These are phyloP conservation scores for Tillus elongatus DNA, from an alignment of 2,888 invertebrate genomes.

Conservation along the genomic window DNA sequence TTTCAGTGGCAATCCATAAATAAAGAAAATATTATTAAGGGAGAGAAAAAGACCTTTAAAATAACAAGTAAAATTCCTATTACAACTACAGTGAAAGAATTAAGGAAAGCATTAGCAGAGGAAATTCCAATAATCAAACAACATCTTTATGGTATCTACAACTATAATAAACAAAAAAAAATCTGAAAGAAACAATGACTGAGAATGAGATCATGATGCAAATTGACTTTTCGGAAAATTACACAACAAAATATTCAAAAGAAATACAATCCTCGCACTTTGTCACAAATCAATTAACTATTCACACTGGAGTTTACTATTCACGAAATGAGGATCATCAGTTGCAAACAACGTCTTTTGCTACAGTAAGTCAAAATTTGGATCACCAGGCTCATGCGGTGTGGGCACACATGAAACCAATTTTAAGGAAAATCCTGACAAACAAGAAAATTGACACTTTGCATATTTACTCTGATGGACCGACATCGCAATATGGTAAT, in stretches of 20 bases:
- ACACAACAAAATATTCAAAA: constrained; percentile 16
- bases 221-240: constrained; percentile 18
- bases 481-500: too few relatives aligned
- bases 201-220: constrained; percentile 18
- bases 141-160: constrained; percentile 12
- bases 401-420: constrained; percentile 22
- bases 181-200: constrained; percentile 15
- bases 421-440: constrained; percentile 17
- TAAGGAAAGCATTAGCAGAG: constrained; percentile 10
- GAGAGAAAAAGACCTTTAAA: constrained; percentile 11
- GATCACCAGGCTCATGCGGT: constrained; percentile 22
- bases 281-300: constrained; percentile 14
- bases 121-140: constrained; percentile 10
- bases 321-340: constrained; percentile 14
- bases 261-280: constrained; percentile 16
- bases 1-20: constrained; percentile 13
- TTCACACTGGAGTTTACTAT: constrained; percentile 17
- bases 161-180: constrained; percentile 16
- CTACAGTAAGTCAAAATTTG: constrained; percentile 22
- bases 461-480: constrained; percentile 21
- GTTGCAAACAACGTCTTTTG: constrained; percentile 18
- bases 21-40: constrained; percentile 10
- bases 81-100: constrained; percentile 11
- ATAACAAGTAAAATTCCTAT: constrained; percentile 10
- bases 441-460: constrained; percentile 17